Percentiles rank a stretch among this genome's conserved stretches.
Conservation (phyloP, 2,888 invertebrate species). For the Phalangium opilio region DNA sequence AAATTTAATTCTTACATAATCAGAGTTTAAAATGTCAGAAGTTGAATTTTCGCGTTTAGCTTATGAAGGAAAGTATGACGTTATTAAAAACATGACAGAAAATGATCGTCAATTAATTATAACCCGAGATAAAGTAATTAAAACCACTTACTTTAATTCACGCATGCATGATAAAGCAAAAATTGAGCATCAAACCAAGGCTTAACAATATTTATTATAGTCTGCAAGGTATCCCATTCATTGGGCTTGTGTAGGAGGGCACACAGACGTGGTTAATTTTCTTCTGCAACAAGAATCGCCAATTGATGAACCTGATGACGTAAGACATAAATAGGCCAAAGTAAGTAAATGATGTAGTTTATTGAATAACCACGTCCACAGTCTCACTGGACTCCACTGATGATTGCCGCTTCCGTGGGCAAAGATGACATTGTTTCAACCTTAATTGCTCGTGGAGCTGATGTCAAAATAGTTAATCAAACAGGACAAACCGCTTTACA, state of each 20-base stretch:
- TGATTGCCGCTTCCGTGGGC: slow-evolving; percentile 65
- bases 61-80: slow-evolving; percentile 52
- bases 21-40: slow-evolving; percentile 18
- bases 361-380: slow-evolving; percentile 7
- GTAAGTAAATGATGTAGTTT: not conserved
- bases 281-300: slow-evolving; percentile 49
- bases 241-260: slow-evolving; percentile 65
- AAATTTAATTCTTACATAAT: too few species aligned
- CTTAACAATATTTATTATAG: slow-evolving; percentile 2
- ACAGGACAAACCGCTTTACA: slow-evolving; percentile 66
- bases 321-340: slow-evolving; percentile 32
- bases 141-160: too few species aligned
- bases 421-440: slow-evolving; percentile 48
- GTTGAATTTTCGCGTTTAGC: slow-evolving; percentile 42
- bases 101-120: slow-evolving; percentile 39
- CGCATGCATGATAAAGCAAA: too few species aligned
- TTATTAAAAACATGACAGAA: slow-evolving; percentile 45
- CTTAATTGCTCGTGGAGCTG: slow-evolving; percentile 49
- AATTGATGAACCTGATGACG: slow-evolving; percentile 55
- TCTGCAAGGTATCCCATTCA: slow-evolving; percentile 50
- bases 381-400: slow-evolving; percentile 51
- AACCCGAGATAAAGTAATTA: slow-evolving; percentile 39
- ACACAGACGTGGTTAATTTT: slow-evolving; percentile 51
- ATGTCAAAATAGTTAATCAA: slow-evolving; percentile 52
- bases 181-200: too few species aligned